These are phyloP conservation scores for Lucifuga dentata DNA, from an alignment of 2,113 vertebrate species.

Conservation along the genomic window DNA sequence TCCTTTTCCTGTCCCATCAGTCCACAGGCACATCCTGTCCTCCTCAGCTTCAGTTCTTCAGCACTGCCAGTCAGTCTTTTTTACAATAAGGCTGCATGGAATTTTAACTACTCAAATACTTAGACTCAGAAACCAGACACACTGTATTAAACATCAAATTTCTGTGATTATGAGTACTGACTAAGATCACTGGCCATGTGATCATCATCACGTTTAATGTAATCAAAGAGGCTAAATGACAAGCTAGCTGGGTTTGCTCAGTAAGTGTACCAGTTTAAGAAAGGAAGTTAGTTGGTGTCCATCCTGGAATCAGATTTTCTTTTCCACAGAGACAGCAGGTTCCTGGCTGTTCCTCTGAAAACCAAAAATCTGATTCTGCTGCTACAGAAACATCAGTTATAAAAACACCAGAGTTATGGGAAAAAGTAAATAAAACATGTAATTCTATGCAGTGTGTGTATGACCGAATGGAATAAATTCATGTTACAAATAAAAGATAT, in stretches of 20 bases:
- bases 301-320: conserved; percentile 37
- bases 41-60: background rate
- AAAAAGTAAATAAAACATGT: background rate
- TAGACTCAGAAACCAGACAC: no score
- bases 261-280: background rate
- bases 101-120: background rate
- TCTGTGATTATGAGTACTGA: background rate
- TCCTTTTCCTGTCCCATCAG: conserved; percentile 10
- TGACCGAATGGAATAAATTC: conserved; percentile 1
- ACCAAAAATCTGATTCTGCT: background rate
- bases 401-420: background rate
- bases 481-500: conserved; percentile 25
- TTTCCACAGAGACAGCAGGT: conserved; percentile 28
- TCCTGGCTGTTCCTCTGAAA: conserved; percentile 23
- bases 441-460: background rate
- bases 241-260: conserved; percentile 3
- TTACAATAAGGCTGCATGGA: background rate
- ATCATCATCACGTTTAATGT: background rate
- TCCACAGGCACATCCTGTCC: conserved; percentile 26
- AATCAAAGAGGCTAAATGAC: background rate
- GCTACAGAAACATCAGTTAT: background rate
- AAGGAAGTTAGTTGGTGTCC: conserved; percentile 11
- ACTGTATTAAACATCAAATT: background rate
- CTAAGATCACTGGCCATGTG: background rate
- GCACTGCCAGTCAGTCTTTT: background rate